phyloP scores from a whole-genome alignment of 2,113 vertebrate species.

The Carlito syrichta region DNA sequence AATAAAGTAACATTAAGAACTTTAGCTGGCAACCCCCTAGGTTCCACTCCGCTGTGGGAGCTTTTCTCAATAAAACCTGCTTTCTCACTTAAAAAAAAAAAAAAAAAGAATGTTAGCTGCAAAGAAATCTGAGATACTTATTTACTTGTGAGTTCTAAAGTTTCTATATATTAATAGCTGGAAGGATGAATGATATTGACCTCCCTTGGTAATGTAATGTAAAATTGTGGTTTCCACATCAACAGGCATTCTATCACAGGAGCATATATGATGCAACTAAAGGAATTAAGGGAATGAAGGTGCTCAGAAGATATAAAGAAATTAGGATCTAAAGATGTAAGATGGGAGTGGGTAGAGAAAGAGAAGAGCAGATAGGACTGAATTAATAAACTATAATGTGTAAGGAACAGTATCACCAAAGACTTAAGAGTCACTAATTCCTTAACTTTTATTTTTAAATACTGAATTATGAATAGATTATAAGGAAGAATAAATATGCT shows the following conservation, averaged over 20 bases:
- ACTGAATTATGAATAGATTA: background rate
- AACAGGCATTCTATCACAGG: background rate
- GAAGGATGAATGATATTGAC: background rate
- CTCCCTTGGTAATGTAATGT: background rate
- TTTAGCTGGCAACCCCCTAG: too few species aligned
- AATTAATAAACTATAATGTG: background rate
- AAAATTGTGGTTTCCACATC: background rate
- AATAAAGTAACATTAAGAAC: background rate
- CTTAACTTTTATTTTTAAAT: background rate
- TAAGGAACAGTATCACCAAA: background rate
- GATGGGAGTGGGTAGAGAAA: background rate
- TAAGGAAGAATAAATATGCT: background rate
- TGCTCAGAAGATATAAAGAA: background rate
- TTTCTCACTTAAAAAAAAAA: too few species aligned
- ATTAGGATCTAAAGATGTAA: background rate
- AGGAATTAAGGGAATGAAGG: background rate
- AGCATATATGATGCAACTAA: background rate
- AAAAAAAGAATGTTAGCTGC: too few species aligned
- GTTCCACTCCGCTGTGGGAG: too few species aligned
- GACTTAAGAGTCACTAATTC: background rate
- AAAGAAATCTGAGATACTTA: background rate
- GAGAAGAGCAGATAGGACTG: background rate
- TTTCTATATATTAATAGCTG: background rate
- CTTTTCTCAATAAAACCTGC: too few species aligned
- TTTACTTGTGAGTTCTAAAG: background rate